Percentiles rank a stretch among this genome's conserved stretches.
Evolutionary conservation across 2,888 invertebrate genomes (phyloP).

Genomic region (Apocheima hispidaria): DNA sequence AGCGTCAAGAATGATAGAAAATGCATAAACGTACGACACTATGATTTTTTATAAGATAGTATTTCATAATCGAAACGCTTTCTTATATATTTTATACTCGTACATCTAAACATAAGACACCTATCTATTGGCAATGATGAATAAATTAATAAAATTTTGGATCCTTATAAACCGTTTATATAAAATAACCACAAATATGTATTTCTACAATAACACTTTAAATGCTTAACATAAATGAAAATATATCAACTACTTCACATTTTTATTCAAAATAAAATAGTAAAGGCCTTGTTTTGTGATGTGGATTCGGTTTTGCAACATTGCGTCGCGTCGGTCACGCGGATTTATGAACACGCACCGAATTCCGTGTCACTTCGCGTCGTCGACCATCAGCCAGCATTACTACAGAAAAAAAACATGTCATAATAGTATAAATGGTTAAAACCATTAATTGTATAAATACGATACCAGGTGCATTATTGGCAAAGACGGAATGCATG

Average conservation of each 20-base stretch:
- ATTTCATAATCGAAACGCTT: constrained; percentile 32
- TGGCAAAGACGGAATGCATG: no score
- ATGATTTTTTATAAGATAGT: constrained; percentile 1
- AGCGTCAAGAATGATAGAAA: constrained; percentile 31
- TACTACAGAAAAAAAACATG: no score
- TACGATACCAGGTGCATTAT: no score
- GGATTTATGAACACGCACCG: no score
- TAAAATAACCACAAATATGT: constrained; percentile 44
- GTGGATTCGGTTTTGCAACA: no score
- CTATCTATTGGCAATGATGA: constrained; percentile 45
- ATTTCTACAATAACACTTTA: constrained; percentile 36
- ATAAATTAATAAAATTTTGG: constrained; percentile 32
- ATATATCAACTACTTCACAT: constrained; percentile 22
- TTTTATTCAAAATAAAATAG: constrained; percentile 4
- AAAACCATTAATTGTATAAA: no score
- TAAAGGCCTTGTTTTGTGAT: no score
- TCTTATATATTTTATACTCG: constrained; percentile 34
- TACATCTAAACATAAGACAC: constrained; percentile 45
- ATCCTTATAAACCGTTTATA: constrained; percentile 40
- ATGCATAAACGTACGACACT: constrained; percentile 14
- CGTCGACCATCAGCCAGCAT: no score
- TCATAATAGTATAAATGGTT: no score
- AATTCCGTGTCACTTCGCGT: no score
- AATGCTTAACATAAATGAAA: constrained; percentile 24
- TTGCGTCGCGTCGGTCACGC: no score